These are phyloP conservation scores for Adela reaumurella DNA, from an alignment of 2,888 invertebrate species.

Conservation along the genomic window DNA sequence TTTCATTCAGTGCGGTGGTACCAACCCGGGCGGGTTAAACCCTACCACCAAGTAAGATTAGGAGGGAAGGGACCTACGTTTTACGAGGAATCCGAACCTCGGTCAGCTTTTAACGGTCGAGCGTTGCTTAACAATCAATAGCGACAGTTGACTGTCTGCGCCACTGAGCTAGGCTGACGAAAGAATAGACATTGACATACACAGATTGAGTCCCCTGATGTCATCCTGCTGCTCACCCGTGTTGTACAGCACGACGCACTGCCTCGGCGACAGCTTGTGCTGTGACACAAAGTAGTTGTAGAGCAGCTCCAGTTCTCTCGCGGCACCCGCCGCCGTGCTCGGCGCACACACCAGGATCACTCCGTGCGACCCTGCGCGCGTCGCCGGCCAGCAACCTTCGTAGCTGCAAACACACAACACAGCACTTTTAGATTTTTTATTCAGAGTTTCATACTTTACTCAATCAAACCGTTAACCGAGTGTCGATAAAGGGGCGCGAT, in stretches of 20 bases:
- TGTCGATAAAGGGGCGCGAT: no score
- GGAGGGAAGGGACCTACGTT: no score
- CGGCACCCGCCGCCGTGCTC: constrained; percentile 42
- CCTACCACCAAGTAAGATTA: no score
- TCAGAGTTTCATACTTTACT: no score
- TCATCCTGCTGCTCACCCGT: constrained; percentile 44
- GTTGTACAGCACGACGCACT: constrained; percentile 62
- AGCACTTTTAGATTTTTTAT: no score
- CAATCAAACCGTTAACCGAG: no score
- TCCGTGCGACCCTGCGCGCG: constrained; percentile 64
- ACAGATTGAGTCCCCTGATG: constrained; percentile 42
- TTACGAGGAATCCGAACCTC: no score
- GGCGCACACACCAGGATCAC: constrained; percentile 66
- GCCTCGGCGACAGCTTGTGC: constrained; percentile 60
- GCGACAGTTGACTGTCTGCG: neutral
- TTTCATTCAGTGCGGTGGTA: no score
- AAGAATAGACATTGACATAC: constrained; percentile 29
- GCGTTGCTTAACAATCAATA: neutral
- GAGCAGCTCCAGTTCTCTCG: constrained; percentile 58
- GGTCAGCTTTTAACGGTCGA: no score
- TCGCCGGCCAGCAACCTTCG: constrained; percentile 74
- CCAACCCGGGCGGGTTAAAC: no score
- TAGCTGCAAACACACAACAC: constrained; percentile 59
- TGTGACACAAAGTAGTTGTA: constrained; percentile 68
- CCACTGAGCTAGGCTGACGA: neutral